Evolutionary conservation across 2,113 vertebrate genomes (phyloP).

Genomic region (Neogobius melanostomus): DNA sequence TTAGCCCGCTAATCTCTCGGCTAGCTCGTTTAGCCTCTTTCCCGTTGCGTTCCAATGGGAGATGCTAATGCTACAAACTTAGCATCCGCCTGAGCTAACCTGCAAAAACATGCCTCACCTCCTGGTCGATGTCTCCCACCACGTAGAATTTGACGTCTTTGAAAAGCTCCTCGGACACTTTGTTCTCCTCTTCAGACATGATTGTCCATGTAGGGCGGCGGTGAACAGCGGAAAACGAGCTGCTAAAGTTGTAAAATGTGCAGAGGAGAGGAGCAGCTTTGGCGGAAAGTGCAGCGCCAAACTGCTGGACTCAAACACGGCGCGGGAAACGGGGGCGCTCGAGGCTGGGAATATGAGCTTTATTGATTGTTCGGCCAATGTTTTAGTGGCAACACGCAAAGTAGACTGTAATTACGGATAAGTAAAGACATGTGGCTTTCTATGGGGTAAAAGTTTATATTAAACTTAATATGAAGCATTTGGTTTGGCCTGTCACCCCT

Average conservation of each 20-base stretch:
- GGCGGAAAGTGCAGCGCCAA: slow-evolving; percentile 67
- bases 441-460: neutral
- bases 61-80: slow-evolving; percentile 28
- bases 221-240: neutral
- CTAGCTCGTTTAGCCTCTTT: slow-evolving; percentile 35
- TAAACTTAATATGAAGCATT: neutral
- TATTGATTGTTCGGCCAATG: neutral
- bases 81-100: slow-evolving; percentile 60
- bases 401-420: neutral
- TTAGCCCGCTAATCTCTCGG: slow-evolving; percentile 16
- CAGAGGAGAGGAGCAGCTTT: neutral
- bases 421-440: no score
- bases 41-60: slow-evolving; percentile 20
- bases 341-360: rapidly evolving
- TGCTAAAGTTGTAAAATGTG: neutral
- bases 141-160: slow-evolving; percentile 97
- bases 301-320: slow-evolving; percentile 46
- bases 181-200: slow-evolving; percentile 81
- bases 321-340: neutral
- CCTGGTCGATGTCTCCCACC: slow-evolving; percentile 93
- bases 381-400: neutral
- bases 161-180: slow-evolving; percentile 89
- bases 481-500: neutral
- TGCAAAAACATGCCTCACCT: slow-evolving; percentile 76
- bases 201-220: slow-evolving; percentile 38